These are phyloP conservation scores for Oxystoma pomonae DNA, from an alignment of 2,888 invertebrate species.

Conservation along the genomic window DNA sequence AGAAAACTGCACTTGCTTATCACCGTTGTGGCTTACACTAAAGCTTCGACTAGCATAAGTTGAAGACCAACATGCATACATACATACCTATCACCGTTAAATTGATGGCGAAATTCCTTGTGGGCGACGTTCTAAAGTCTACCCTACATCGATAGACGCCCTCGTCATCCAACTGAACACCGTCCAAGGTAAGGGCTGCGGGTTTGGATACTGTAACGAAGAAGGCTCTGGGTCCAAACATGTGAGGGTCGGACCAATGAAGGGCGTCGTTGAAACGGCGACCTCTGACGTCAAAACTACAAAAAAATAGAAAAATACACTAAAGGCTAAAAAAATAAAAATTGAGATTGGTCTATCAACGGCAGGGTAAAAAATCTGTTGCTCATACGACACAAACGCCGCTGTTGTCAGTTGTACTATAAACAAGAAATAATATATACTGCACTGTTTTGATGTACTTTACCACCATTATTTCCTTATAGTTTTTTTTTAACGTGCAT, in stretches of 20 bases:
- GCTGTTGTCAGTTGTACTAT: no score
- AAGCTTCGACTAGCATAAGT: no score
- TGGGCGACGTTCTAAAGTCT: constrained; percentile 85
- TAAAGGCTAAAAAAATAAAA: not conserved
- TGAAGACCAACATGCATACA: not conserved
- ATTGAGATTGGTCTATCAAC: not conserved
- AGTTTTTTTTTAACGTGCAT: no score
- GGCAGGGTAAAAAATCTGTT: no score
- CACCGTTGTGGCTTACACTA: no score
- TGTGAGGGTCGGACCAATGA: constrained; percentile 78
- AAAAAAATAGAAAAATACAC: constrained; percentile 39
- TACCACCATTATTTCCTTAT: no score
- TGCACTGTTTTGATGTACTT: no score
- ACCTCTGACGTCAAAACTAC: constrained; percentile 82
- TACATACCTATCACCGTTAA: constrained; percentile 84
- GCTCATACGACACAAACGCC: no score
- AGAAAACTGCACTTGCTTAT: no score
- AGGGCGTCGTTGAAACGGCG: constrained; percentile 75
- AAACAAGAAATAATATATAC: no score
- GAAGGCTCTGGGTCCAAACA: constrained; percentile 81
- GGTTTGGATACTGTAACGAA: constrained; percentile 78
- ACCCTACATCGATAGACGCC: constrained; percentile 85
- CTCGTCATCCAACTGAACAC: constrained; percentile 81
- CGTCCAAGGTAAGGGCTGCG: constrained; percentile 76
- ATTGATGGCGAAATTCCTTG: constrained; percentile 82